Evolutionary conservation across 2,888 invertebrate species (phyloP).

Genomic region (Pherbina coryleti): DNA sequence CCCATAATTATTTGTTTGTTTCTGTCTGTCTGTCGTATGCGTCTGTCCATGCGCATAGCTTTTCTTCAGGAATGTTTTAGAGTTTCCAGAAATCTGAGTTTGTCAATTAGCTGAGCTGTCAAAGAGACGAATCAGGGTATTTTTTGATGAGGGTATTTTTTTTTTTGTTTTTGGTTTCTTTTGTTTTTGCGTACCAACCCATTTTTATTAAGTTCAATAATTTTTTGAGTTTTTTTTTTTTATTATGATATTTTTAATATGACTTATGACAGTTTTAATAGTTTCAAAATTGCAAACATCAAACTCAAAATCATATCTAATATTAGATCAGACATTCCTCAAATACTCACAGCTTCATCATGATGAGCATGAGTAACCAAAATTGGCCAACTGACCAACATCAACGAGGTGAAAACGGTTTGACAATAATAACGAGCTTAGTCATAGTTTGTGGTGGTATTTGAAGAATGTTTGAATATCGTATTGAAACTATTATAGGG

Average conservation of each 20-base stretch:
- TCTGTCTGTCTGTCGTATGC: constrained; percentile 31
- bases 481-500: neutral
- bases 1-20: constrained; percentile 57
- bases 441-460: neutral
- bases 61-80: neutral
- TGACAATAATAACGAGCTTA: neutral
- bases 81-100: constrained; percentile 49
- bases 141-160: constrained; percentile 63
- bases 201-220: neutral
- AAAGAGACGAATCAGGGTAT: constrained; percentile 62
- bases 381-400: constrained; percentile 3
- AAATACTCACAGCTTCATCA: neutral
- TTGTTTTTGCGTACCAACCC: neutral
- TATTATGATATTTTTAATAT: neutral
- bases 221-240: neutral
- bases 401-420: neutral
- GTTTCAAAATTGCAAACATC: constrained; percentile 5
- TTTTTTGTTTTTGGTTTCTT: neutral
- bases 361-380: neutral
- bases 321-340: constrained; percentile 6
- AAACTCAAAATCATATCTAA: neutral
- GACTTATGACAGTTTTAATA: constrained; percentile 30
- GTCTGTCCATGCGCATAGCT: neutral
- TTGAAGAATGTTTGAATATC: constrained; percentile 12
- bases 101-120: constrained; percentile 68